These are phyloP conservation scores for Fistularia commersonii DNA, from an alignment of 2,797 vertebrate genomes.

Conservation along the genomic window DNA sequence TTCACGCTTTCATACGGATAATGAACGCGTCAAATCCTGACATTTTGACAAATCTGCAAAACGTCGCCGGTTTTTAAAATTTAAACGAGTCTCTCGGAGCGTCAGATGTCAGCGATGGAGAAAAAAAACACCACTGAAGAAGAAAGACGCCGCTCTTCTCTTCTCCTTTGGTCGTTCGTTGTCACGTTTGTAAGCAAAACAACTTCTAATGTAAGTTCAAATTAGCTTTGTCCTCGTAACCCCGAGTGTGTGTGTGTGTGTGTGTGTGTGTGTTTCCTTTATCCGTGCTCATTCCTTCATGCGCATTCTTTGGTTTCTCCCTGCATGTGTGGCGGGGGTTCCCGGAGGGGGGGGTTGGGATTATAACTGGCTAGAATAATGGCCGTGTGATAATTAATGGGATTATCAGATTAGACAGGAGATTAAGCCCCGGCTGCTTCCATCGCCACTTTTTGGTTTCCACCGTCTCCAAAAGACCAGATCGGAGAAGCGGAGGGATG, in stretches of 20 bases:
- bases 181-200: background rate
- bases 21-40: too few relatives aligned
- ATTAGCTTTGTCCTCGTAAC: background rate
- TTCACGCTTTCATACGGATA: too few relatives aligned
- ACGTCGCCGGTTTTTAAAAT: too few relatives aligned
- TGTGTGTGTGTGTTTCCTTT: background rate
- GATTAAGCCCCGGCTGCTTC: slow-evolving; percentile 34
- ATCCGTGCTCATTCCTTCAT: background rate
- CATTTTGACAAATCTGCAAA: too few relatives aligned
- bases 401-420: slow-evolving; percentile 59
- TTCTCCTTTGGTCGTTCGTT: background rate
- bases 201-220: background rate
- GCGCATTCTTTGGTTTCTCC: background rate
- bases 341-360: slow-evolving; percentile 27
- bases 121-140: too few relatives aligned
- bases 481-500: background rate
- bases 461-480: too few relatives aligned
- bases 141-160: too few relatives aligned
- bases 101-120: too few relatives aligned
- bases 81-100: too few relatives aligned
- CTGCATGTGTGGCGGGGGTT: slow-evolving; percentile 24
- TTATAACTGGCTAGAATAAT: slow-evolving; percentile 45
- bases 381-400: slow-evolving; percentile 58
- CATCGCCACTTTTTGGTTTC: slow-evolving; percentile 3
- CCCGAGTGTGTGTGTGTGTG: background rate